A percentile compares a stretch with the other conserved stretches of the same genome.
These are phyloP conservation scores for Drosophila kanapiae DNA, from an alignment of 1,140 invertebrate genomes.

Conservation along the genomic window DNA sequence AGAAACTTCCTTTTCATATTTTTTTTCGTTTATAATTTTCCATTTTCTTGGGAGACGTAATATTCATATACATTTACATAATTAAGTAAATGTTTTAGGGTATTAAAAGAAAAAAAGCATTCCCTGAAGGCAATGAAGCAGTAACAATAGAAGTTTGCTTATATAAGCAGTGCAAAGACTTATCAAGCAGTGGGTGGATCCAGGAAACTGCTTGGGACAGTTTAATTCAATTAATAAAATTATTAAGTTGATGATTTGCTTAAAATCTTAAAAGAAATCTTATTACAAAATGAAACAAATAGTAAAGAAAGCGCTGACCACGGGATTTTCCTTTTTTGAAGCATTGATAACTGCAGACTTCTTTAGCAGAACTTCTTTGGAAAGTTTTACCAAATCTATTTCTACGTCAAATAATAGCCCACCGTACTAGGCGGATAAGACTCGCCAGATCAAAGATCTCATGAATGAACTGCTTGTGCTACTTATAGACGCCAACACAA, in stretches of 20 bases:
- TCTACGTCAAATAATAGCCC: not conserved
- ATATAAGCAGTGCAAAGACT: not conserved
- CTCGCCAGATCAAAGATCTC: not conserved
- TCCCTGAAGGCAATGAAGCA: not conserved
- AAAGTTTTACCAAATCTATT: not conserved
- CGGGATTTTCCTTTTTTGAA: not conserved
- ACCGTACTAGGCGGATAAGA: constrained; percentile 7
- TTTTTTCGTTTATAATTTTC: not conserved
- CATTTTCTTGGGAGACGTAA: not conserved
- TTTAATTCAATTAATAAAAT: not conserved
- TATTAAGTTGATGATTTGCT: too few relatives aligned
- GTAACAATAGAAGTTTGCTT: not conserved
- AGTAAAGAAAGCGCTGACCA: not conserved
- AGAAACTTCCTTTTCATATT: not conserved
- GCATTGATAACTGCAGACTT: not conserved
- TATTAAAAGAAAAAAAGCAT: too few relatives aligned
- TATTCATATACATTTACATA: not conserved
- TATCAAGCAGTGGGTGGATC: not conserved
- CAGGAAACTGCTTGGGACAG: not conserved
- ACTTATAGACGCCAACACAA: constrained; percentile 55
- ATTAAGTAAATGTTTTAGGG: not conserved
- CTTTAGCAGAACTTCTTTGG: not conserved
- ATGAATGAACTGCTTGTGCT: constrained; percentile 52
- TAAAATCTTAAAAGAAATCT: too few relatives aligned
- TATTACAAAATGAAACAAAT: too few relatives aligned